Conservation (phyloP, 2,888 invertebrate species). For the Parnassius smintheus region DNA sequence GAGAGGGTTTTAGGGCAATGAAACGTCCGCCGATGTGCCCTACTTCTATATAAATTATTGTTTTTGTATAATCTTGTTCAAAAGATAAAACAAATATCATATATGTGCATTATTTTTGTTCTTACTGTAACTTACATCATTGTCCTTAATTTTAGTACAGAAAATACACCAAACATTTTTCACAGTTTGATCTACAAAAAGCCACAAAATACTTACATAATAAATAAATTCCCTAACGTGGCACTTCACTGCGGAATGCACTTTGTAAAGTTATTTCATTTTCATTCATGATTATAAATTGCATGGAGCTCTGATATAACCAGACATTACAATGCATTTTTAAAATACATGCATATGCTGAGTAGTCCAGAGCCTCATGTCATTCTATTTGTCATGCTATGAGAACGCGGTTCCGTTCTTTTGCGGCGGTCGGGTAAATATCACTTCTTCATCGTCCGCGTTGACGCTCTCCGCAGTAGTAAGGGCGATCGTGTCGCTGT, state of each 20-base stretch:
- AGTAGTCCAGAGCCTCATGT: background rate
- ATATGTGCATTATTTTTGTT: too few relatives aligned
- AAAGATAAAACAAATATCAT: too few relatives aligned
- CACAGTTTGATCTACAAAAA: too few relatives aligned
- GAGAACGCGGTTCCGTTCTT: slow-evolving; percentile 63
- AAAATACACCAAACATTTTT: too few relatives aligned
- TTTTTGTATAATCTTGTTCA: too few relatives aligned
- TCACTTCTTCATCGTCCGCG: slow-evolving; percentile 74
- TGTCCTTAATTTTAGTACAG: too few relatives aligned
- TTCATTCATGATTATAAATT: slow-evolving; percentile 5
- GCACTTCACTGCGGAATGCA: slow-evolving; percentile 10
- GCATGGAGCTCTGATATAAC: background rate
- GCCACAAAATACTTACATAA: too few relatives aligned
- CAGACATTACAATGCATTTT: background rate
- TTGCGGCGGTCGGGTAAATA: slow-evolving; percentile 61
- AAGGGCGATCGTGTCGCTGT: slow-evolving; percentile 70
- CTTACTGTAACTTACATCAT: too few relatives aligned
- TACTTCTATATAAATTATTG: too few relatives aligned
- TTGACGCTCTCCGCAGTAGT: slow-evolving; percentile 62
- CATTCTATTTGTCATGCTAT: slow-evolving; percentile 49
- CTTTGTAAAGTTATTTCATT: slow-evolving; percentile 3
- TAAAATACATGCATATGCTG: background rate
- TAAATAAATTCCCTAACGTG: slow-evolving; percentile 1
- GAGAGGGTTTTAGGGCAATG: too few relatives aligned
- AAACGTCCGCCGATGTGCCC: too few relatives aligned